phyloP scores from a whole-genome alignment of 2,888 invertebrate species.

The Xylota sylvarum region DNA sequence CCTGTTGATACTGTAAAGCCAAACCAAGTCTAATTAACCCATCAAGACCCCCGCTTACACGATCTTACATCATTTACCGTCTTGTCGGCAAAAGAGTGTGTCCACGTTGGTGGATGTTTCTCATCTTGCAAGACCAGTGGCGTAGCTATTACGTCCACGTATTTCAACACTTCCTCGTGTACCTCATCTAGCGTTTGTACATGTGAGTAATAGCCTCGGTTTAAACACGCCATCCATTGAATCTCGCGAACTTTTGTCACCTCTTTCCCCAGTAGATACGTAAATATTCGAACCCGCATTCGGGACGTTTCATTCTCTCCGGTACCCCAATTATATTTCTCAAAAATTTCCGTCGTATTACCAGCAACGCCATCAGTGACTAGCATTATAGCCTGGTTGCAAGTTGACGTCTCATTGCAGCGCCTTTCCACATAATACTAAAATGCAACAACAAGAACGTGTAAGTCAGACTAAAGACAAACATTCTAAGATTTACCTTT shows the following conservation, averaged over 20 bases:
- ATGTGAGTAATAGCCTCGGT: conserved; percentile 97
- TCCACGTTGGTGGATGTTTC: conserved; percentile 96
- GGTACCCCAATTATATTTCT: conserved; percentile 91
- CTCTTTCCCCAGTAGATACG: conserved; percentile 97
- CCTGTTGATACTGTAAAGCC: conserved; percentile 80
- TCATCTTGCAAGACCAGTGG: conserved; percentile 91
- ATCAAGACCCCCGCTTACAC: background rate
- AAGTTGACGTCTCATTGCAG: conserved; percentile 87
- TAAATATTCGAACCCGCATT: conserved; percentile 96
- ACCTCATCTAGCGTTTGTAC: conserved; percentile 98
- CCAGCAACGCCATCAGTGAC: conserved; percentile 97
- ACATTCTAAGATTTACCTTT: conserved; percentile 85
- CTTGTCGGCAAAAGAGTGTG: conserved; percentile 95
- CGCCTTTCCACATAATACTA: conserved; percentile 86
- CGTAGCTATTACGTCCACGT: conserved; percentile 96
- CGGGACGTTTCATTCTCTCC: conserved; percentile 87
- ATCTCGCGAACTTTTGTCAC: conserved; percentile 95
- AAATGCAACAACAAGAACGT: conserved; percentile 18
- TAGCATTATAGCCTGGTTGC: conserved; percentile 98
- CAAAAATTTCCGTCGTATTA: conserved; percentile 94
- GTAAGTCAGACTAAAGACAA: background rate
- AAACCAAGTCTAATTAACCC: background rate
- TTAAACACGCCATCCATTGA: conserved; percentile 97
- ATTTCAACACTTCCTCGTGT: conserved; percentile 97
- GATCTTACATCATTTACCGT: conserved; percentile 87